Evolutionary conservation across 2,888 invertebrate genomes (phyloP), one percentile per base, ranked within the genome.

Genomic region (Deilephila elpenor): DNA sequence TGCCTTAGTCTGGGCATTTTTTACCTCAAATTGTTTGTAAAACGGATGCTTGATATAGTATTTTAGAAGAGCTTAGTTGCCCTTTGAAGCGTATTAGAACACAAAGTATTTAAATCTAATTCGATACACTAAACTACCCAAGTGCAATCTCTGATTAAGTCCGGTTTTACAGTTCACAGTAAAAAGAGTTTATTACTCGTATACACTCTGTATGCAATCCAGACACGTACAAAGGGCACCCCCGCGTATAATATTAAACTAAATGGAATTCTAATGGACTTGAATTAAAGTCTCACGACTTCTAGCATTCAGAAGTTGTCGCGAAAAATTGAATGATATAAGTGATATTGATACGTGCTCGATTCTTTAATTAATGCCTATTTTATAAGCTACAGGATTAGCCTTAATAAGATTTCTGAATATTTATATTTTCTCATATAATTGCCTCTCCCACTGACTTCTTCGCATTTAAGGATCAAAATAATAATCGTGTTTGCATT

Each of bases 191-290:
- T 60, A 64, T 64, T 20, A n/a, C 3, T 11, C 25, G 37, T 25
- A 7, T 19, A 37, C 0, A 19, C 7, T 6, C 25, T 11, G 4
- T 64, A 64, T 37, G 20, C 17, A 44, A 25, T 25, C 25, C 14
- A 51, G 44, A 25, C 67, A 67, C 67, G 67, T 67, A 67, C 20
- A 7, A 34, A 53, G 53, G 53, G 53, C 53, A 19, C 67, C 44
- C 44, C 6, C 64, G 53, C 19, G 53, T 20, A 37, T 44, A 64
- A 44, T 44, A 67, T 67, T 25, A 8, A 20, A 67, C 67, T 25
- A 67, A 64, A 67, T 67, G 25, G 44, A 67, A 20, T 51, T 51
- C 14, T 44, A 67, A 67, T 67, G 44, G 67, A 44, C 67, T 67
- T 44, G 51, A 67, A 51, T 64, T 67, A 44, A 20, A 11, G 5